phyloP scores from a whole-genome alignment of 2,797 vertebrate species.

The Antennarius maculatus region DNA sequence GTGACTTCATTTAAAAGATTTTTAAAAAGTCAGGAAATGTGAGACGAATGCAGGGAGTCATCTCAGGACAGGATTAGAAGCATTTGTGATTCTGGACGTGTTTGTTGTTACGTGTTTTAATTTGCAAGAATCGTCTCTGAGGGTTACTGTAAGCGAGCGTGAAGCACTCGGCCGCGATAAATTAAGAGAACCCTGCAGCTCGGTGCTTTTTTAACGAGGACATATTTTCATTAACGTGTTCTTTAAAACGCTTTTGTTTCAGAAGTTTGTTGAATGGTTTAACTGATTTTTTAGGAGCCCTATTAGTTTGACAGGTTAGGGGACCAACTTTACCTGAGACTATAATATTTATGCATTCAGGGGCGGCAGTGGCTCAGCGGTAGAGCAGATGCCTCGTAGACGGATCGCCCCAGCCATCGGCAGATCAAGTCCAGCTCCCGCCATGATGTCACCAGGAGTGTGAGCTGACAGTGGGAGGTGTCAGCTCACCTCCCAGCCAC shows the following conservation, averaged over 20 bases:
- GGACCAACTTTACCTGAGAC: too few species aligned
- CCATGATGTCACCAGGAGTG: too few species aligned
- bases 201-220: conserved; percentile 8
- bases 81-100: not conserved
- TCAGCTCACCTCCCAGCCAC: too few species aligned
- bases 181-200: conserved; percentile 34
- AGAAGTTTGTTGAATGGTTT: not conserved
- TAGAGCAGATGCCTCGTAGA: too few species aligned
- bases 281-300: not conserved
- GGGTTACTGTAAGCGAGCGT: conserved; percentile 20
- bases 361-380: too few species aligned
- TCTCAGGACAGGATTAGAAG: not conserved
- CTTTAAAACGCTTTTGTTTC: not conserved
- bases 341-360: too few species aligned
- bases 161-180: conserved; percentile 31
- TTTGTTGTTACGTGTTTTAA: conserved; percentile 7
- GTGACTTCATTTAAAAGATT: not conserved
- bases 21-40: not conserved
- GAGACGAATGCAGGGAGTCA: conserved; percentile 4
- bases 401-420: too few species aligned
- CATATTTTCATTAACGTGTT: conserved; percentile 10
- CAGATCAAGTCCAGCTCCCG: too few species aligned
- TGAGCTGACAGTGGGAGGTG: too few species aligned
- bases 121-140: conserved; percentile 33
- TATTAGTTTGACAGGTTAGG: too few species aligned